These are phyloP conservation scores for Copidosoma floridanum DNA, from an alignment of 1,140 invertebrate species.

Conservation along the genomic window DNA sequence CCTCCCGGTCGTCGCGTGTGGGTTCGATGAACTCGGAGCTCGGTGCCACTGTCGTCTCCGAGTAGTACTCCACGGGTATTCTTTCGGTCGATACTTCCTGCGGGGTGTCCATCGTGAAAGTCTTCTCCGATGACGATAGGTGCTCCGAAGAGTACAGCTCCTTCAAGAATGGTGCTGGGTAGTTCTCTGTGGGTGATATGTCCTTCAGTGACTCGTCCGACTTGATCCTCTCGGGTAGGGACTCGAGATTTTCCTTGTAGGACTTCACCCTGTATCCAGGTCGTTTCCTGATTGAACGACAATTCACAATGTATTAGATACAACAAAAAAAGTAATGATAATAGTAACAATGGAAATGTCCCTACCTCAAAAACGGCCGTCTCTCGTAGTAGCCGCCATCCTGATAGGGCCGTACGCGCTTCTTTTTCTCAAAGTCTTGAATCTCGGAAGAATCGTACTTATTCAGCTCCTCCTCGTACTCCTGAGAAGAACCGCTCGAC, in stretches of 20 bases:
- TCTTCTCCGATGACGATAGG: background rate
- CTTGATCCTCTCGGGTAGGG: background rate
- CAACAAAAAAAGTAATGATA: too few species aligned
- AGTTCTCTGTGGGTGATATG: slow-evolving; percentile 23
- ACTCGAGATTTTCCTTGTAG: slow-evolving; percentile 1
- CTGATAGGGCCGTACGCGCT: slow-evolving; percentile 29
- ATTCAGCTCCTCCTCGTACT: slow-evolving; percentile 27
- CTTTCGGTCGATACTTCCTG: slow-evolving; percentile 11
- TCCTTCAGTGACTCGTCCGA: slow-evolving; percentile 9
- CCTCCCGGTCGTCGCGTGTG: slow-evolving; percentile 21
- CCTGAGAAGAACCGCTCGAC: background rate
- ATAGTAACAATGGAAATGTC: too few species aligned
- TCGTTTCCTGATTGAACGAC: slow-evolving; percentile 5
- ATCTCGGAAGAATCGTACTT: slow-evolving; percentile 32
- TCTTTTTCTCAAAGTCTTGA: slow-evolving; percentile 25
- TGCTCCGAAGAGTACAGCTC: slow-evolving; percentile 18
- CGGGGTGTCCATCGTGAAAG: background rate
- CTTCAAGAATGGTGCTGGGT: slow-evolving; percentile 23
- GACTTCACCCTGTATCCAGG: slow-evolving; percentile 6
- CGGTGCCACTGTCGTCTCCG: slow-evolving; percentile 6
- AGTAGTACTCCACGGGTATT: background rate
- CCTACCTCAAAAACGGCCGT: too few species aligned
- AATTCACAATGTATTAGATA: too few species aligned
- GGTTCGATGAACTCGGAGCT: slow-evolving; percentile 39
- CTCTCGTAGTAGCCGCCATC: too few species aligned